Percentiles rank a stretch among this genome's conserved stretches.
Evolutionary conservation across 2,888 invertebrate species (phyloP).

Genomic region (Hydrotaea cyrtoneurina): DNA sequence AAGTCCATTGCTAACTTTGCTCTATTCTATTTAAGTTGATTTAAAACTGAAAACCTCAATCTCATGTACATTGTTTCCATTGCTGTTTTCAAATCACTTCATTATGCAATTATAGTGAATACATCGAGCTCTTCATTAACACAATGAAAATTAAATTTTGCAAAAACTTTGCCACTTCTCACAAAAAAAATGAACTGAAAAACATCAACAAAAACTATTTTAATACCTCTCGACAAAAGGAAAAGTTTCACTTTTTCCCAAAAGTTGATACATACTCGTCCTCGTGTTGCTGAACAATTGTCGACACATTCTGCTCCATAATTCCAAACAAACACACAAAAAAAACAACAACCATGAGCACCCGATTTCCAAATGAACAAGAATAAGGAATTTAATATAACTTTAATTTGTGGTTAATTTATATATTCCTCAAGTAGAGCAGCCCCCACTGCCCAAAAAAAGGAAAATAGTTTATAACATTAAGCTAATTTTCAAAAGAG

Average conservation of each 20-base stretch:
- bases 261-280: slow-evolving; percentile 10
- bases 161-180: not conserved
- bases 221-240: slow-evolving; percentile 14
- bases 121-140: slow-evolving; percentile 22
- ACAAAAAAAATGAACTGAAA: not conserved
- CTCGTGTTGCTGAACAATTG: not conserved
- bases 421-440: slow-evolving; percentile 17
- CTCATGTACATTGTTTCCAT: not conserved
- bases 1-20: too few relatives aligned
- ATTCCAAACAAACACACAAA: not conserved
- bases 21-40: not conserved
- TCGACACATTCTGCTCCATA: not conserved
- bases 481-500: slow-evolving; percentile 29
- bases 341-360: not conserved
- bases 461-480: slow-evolving; percentile 10
- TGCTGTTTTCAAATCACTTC: not conserved
- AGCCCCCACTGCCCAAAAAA: not conserved
- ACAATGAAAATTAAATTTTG: slow-evolving; percentile 21
- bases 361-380: not conserved
- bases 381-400: slow-evolving; percentile 28
- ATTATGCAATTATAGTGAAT: slow-evolving; percentile 21
- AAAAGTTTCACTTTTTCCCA: slow-evolving; percentile 29
- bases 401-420: slow-evolving; percentile 40
- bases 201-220: slow-evolving; percentile 27
- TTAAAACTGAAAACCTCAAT: not conserved